Evolutionary conservation across 2,888 invertebrate species (phyloP), one percentile per base, ranked within the genome.

Genomic region (Aphodius granarius): DNA sequence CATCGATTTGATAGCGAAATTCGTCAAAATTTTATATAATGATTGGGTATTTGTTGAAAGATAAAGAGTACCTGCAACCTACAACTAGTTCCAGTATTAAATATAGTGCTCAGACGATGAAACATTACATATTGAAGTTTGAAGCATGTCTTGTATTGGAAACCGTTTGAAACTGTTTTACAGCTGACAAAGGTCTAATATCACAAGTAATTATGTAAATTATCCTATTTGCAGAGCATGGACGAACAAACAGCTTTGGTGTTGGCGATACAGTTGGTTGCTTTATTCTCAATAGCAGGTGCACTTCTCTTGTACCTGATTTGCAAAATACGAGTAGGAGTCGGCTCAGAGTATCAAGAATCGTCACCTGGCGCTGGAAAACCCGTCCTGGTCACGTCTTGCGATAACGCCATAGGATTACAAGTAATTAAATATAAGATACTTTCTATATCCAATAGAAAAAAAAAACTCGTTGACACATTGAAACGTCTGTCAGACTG

Each of bases 231-330:
- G 16, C 68, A 68, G 68, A 21, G n/a, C 17, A 95, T 95, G 95
- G 95, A 95, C 86, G 92, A 93, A 84, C 93, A 94, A 84, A 95
- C 94, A 83, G 94, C 94, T 88, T 88, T 94, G 84, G 92, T 94
- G 62, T 89, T 95, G 86, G 94, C 94, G 82, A 91, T 95, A 84
- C 95, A 95, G 87, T 89, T 95, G 82, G 91, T 94, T 78, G 95
- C 95, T 21, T 89, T 95, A 71, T 94, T 94, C 87, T 94, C 94
- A 77, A 94, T 95, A 82, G 95, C 94, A 66, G 94, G 94, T n/a
- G 95, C 94, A 23, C 89, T 95, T 81, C 89, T 95, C 79, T 88
- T 94, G 81, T 95, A 95, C 84, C 88, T 95, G 80, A 88, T 95
- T 81, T 91, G 94, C 85, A 94, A 94, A 87, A 94, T 94, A 77